phyloP scores from a whole-genome alignment of 1,140 invertebrate species.

The Cydia fagiglandana region DNA sequence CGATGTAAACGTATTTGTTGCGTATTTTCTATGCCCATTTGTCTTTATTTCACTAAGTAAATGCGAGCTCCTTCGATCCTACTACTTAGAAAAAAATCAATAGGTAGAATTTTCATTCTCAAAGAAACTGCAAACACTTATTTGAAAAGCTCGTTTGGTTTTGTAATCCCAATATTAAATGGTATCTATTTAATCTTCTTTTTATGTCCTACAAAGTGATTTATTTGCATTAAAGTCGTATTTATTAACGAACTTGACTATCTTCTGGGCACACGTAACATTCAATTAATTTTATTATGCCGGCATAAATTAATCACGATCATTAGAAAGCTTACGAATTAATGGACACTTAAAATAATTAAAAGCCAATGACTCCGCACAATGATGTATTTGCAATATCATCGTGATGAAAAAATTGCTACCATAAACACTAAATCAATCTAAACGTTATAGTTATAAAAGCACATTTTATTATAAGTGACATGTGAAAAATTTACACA shows the following conservation, averaged over 20 bases:
- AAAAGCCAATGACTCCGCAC: slow-evolving; percentile 50
- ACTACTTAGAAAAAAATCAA: no score
- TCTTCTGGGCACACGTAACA: slow-evolving; percentile 40
- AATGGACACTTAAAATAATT: slow-evolving; percentile 55
- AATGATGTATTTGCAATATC: slow-evolving; percentile 37
- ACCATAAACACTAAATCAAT: slow-evolving; percentile 45
- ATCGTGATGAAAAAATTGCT: slow-evolving; percentile 34
- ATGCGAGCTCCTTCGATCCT: no score
- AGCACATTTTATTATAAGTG: slow-evolving; percentile 40
- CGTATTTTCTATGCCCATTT: no score
- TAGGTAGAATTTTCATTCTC: no score
- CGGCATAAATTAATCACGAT: slow-evolving; percentile 29
- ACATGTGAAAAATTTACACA: slow-evolving; percentile 44
- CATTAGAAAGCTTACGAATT: slow-evolving; percentile 53
- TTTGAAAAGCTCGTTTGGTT: no score
- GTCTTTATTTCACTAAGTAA: no score
- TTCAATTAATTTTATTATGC: slow-evolving; percentile 37
- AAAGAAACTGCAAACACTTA: no score
- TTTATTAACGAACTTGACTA: slow-evolving; percentile 19
- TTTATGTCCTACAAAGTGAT: not conserved
- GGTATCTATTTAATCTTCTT: not conserved
- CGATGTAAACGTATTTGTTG: no score
- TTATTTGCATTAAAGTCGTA: not conserved
- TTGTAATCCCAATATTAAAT: no score
- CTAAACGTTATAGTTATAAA: slow-evolving; percentile 40